A percentile compares a stretch with the other conserved stretches of the same genome.
These are phyloP conservation scores for Cynoglossus semilaevis DNA, from an alignment of 2,113 vertebrate species.

Conservation along the genomic window DNA sequence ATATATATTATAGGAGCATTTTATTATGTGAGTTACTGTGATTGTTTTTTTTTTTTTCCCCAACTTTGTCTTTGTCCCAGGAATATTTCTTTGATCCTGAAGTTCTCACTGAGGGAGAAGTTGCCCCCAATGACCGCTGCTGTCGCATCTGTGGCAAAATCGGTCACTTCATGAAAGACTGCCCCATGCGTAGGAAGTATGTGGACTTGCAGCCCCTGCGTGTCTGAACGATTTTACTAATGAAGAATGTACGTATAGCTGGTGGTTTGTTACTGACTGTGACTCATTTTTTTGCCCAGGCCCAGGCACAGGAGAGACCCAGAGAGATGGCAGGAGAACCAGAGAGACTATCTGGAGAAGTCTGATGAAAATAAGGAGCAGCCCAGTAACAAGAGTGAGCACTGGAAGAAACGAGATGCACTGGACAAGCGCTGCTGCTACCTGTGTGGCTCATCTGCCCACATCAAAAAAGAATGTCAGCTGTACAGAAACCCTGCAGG, in stretches of 20 bases:
- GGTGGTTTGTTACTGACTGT: neutral
- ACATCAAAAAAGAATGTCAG: conserved; percentile 91
- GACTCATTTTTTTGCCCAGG: conserved; percentile 55
- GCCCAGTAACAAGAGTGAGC: conserved; percentile 74
- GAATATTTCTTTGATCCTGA: conserved; percentile 95
- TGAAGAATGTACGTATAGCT: too few relatives aligned
- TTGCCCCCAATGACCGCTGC: conserved; percentile 94
- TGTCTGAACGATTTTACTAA: neutral
- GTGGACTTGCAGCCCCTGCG: conserved; percentile 33
- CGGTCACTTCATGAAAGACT: conserved; percentile 96
- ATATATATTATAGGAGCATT: too few relatives aligned
- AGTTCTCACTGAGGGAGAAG: conserved; percentile 88
- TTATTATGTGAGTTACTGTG: too few relatives aligned
- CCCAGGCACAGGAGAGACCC: conserved; percentile 75
- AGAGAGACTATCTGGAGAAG: conserved; percentile 59
- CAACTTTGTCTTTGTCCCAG: conserved; percentile 65
- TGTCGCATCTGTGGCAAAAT: conserved; percentile 96
- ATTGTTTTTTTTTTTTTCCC: too few relatives aligned
- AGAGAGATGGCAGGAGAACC: conserved; percentile 72
- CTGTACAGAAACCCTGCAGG: conserved; percentile 83
- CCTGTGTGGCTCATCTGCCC: conserved; percentile 85
- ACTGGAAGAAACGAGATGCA: conserved; percentile 82
- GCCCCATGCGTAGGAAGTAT: conserved; percentile 88
- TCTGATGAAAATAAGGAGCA: conserved; percentile 71
- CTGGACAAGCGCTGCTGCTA: conserved; percentile 89